Base-by-base conservation (phyloP, 2,113 vertebrate genomes). In the Trematomus loennbergii region DNA sequence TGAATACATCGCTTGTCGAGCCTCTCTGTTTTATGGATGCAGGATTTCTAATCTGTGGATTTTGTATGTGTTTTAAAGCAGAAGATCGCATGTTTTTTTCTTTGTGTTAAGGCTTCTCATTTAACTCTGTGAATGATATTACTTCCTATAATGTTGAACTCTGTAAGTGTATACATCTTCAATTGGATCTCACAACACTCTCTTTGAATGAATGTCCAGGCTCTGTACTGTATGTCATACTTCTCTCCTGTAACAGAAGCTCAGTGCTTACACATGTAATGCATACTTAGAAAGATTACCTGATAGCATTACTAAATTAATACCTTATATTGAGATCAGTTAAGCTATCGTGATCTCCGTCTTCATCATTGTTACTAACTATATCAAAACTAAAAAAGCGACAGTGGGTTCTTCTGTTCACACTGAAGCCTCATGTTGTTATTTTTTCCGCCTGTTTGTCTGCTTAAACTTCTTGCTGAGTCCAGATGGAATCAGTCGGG, bases 401-500 rank as follows among this genome's bases (percentile, higher is more conserved):
- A 87, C 52, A 77, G 29, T 61, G 46, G 62, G 36, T 40, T 40
- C n/a, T 75, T 60, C 33, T 84, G 69, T 61, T 65, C 46, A 58
- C 55, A 55, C 48, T n/a, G 66, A 73, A 22, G 33, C 43, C 46
- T 48, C 29, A 5, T 48, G 45, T 58, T 77, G 36, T 40, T 8
- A 59, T 79, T 36, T 33, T 61, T 55, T n/a, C 2, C 4, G 17
- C 57, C 57, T 55, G 53, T 77, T 85, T 80, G 49, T 18, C 1
- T 17, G 43, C 78, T 88, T 75, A 81, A 81, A 87, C 75, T 62
- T 82, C 81, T 83, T 82, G 80, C 86, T 71, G 76, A 81, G 84
- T 82, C 88, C 93, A 94, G 90, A 93, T 94, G 90, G 91, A 90
- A 86, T 85, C 91, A 78, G 90, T 89, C 25, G 57, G 84, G 87